Base-by-base conservation (phyloP, 2,113 vertebrate species). In the Bubo scandiacus region DNA sequence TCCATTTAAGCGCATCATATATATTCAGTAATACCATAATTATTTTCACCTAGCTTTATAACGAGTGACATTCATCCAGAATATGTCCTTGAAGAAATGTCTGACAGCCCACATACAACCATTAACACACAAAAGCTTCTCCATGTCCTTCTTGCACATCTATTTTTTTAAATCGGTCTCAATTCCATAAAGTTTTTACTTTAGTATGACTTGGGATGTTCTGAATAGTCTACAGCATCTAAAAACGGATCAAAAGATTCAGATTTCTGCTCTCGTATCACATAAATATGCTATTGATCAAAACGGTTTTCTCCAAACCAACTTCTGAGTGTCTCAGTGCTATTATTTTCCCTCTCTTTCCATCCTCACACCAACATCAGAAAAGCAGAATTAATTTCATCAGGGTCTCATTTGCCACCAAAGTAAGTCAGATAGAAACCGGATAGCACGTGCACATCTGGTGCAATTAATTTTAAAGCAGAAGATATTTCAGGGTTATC, bases 141-240 rank as follows among this genome's bases (percentile, higher is more conserved):
- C 61, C 8, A 6, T 1, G 11, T 40, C 51, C 45, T 67, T 57
- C 68, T n/a, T 38, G 19, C 47, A 61, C 8, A 19, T 4, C 22
- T 19, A 0, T n/a, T 61, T 90, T 49, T 62, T 4, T 6, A 43
- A 55, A 74, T 7, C 11, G 42, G 21, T 75, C 57, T 75, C 17
- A 81, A 11, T 54, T 79, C n/a, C n/a, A 9, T 20, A 0, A 51
- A 73, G 26, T 73, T 84, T 90, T 85, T 49, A 47, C 4, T 65
- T 85, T 8, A 36, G 11, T 23, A 62, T 27, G 23, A 61, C 38
- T 47, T 17, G 4, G 15, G 26, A 57, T 21, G 49, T 80, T 54
- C 82, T 61, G 43, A 34, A 8, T 9, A 71, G 30, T 21, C 17
- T 12, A 40, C 7, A 66, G 17, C 0, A 0, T 23, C 43, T 71